A percentile compares a stretch with the other conserved stretches of the same genome.
phyloP scores from a whole-genome alignment of 2,113 vertebrate genomes.

The Scomber scombrus region DNA sequence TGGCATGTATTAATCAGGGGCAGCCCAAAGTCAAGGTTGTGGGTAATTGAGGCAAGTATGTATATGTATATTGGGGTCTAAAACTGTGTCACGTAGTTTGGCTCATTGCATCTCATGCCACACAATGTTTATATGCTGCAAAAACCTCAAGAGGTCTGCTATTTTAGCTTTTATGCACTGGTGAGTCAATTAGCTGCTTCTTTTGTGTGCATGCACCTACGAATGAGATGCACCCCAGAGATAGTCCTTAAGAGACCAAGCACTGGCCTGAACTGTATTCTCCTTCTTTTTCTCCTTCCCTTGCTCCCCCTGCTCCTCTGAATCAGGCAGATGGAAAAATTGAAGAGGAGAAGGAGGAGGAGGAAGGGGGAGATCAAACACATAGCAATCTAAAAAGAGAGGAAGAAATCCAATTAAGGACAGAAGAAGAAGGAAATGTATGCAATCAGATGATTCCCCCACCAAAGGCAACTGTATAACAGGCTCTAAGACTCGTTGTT shows the following conservation, averaged over 20 bases:
- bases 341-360: conserved; percentile 24
- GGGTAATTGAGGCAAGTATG: neutral
- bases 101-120: neutral
- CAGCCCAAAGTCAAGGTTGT: neutral
- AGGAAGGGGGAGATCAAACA: conserved; percentile 63
- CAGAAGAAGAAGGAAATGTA: conserved; percentile 61
- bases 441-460: conserved; percentile 68
- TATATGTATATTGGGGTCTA: neutral
- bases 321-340: conserved; percentile 44
- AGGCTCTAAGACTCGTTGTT: conserved; percentile 59
- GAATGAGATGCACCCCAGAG: conserved; percentile 45
- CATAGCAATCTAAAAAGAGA: conserved; percentile 63
- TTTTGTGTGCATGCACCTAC: conserved; percentile 10
- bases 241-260: conserved; percentile 36
- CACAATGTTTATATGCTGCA: conserved; percentile 3
- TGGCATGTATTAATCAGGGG: neutral
- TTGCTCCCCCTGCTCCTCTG: conserved; percentile 55
- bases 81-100: neutral
- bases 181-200: conserved; percentile 60
- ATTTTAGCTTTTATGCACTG: conserved; percentile 15
- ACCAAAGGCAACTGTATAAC: conserved; percentile 66
- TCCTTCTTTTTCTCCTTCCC: conserved; percentile 23
- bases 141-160: conserved; percentile 34
- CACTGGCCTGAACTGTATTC: conserved; percentile 45
- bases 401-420: conserved; percentile 71